Base-by-base conservation (phyloP, 2,797 vertebrate species). In the Gallirallus australis region DNA sequence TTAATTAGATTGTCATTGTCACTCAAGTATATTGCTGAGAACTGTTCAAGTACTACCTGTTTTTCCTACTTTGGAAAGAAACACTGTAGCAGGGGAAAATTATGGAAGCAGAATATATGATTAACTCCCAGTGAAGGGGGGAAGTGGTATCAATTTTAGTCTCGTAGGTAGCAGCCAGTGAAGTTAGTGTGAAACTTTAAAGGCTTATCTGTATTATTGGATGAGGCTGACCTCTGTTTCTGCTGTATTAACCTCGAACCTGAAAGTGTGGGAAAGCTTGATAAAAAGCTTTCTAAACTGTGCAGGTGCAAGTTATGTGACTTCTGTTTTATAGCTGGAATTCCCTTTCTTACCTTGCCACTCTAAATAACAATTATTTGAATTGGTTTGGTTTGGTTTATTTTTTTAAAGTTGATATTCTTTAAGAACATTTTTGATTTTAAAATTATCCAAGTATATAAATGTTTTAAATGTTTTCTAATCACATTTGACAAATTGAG, bases 31-130 rank as follows among this genome's bases (percentile, higher is more conserved):
- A 30, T 11, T 54, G 59, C 78, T 84, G 70, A 47, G 80, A 81
- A 15, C 54, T 42, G 1, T 1, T 28, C 0, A 1, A 40, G 52
- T 1, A 7, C 23, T 75, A 39, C 31, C 39, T 11, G 3, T 61
- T 63, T 83, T 28, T 39, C 20, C 9, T 17, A 3, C 52, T 82
- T 60, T 23, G 53, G 25, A 61, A 54, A 40, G 56, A 42, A 71
- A 11, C 53, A 15, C 35, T 8, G 19, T 88, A 61, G 33, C 57
- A 69, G 60, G 45, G 30, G 23, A 39, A 78, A 64, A 57, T 57
- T 68, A 3, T 5, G 35, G 68, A 54, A 54, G 40, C 15, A 86
- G 83, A 86, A 33, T 35, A 40, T 14, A 28, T 2, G 6, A 89
- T 86, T 77, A 88, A 70, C 33, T 28, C 11, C 45, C 17, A 6